Evolutionary conservation across 1,140 invertebrate species (phyloP), one percentile per base, ranked within the genome.

Genomic region (Plutomurus gul): DNA sequence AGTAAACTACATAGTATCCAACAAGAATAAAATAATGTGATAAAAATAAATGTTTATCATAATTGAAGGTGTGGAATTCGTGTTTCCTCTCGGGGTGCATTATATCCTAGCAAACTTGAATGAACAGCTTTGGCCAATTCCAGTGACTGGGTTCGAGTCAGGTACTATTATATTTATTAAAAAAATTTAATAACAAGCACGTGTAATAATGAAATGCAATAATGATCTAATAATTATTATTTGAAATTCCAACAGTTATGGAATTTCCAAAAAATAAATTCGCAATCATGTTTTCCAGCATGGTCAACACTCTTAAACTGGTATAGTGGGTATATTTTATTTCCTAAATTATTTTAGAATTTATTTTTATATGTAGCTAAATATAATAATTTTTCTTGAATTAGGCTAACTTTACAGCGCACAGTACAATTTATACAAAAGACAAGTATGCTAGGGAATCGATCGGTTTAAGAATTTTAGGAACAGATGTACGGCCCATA

Each of bases 31-130:
- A n/a, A n/a, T n/a, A n/a, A n/a, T n/a, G n/a, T n/a, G n/a, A n/a
- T n/a, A n/a, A n/a, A n/a, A n/a, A n/a, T n/a, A n/a, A n/a, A n/a
- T n/a, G n/a, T n/a, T n/a, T n/a, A n/a, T n/a, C n/a, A n/a, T n/a
- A n/a, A n/a, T n/a, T n/a, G n/a, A n/a, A n/a, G n/a, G 78, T 7
- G 78, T 79, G 3, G 78, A 79, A 60, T 79, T 79, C 40, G 78
- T 79, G n/a, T 79, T 79, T 51, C 78, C 78, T 8, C 33, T 79
- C 6, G 78, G 78, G 13, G 78, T 79, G 16, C 78, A 79, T 10
- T 79, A 79, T 36, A 47, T 73, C 7, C 46, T 79, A 0, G 78
- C 78, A 22, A 79, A 79, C 47, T 39, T 79, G 3, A 79, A 79
- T 20, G 78, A 79, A 60, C 72, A 70, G 20, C 33, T 40, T 10